Conservation (phyloP, 2,113 vertebrate genomes). For the Leptobrachium leishanense region DNA sequence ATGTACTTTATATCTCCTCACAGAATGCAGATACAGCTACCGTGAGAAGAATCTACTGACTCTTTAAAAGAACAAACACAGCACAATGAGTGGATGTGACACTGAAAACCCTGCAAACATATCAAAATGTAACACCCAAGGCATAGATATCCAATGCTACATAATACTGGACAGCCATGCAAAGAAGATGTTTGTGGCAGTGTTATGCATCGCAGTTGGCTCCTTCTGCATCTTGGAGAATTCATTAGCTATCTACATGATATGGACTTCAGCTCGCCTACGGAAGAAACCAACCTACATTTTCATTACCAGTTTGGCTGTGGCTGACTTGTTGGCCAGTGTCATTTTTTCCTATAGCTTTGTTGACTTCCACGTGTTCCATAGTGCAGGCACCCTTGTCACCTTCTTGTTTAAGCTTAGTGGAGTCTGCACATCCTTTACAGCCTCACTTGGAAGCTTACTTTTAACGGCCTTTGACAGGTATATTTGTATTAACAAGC, state of each 20-base stretch:
- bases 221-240: conserved; percentile 83
- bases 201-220: conserved; percentile 77
- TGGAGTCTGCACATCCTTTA: conserved; percentile 85
- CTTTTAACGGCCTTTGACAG: conserved; percentile 88
- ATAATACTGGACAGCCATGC: conserved; percentile 67
- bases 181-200: conserved; percentile 69
- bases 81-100: conserved; percentile 56
- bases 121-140: conserved; percentile 54
- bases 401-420: conserved; percentile 86
- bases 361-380: conserved; percentile 82
- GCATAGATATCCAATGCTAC: conserved; percentile 69
- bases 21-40: background rate
- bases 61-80: background rate
- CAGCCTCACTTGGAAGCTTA: conserved; percentile 85
- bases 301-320: conserved; percentile 84
- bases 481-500: conserved; percentile 82
- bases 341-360: conserved; percentile 82
- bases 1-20: background rate
- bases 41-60: background rate
- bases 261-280: conserved; percentile 67
- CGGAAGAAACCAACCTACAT: conserved; percentile 83
- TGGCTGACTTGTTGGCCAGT: conserved; percentile 86
- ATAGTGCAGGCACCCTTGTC: conserved; percentile 51
- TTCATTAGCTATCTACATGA: conserved; percentile 73
- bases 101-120: conserved; percentile 1